These are phyloP conservation scores for Zapornia atra DNA, from an alignment of 2,113 vertebrate species.

Conservation along the genomic window DNA sequence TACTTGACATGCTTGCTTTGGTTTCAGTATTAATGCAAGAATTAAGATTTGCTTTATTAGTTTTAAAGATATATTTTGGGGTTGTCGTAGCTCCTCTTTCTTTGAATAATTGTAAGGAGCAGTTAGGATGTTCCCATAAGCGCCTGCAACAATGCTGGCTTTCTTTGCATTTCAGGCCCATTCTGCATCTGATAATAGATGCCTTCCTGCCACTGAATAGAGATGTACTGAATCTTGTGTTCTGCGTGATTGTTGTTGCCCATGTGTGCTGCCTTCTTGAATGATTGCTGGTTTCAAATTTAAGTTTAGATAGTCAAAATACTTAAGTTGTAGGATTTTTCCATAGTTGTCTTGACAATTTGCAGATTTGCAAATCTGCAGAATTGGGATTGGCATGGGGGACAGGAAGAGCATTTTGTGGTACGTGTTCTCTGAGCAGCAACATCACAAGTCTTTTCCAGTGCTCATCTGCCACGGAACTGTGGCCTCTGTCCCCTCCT, in stretches of 20 bases:
- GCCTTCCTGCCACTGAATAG: constrained; percentile 51
- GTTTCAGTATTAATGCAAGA: not conserved
- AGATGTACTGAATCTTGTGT: constrained; percentile 1
- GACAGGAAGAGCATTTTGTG: not conserved
- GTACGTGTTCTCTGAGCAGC: not conserved
- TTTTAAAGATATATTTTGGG: not conserved
- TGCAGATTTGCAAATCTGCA: not conserved
- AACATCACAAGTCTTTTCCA: not conserved
- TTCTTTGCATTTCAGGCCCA: constrained; percentile 26
- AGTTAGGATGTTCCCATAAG: constrained; percentile 11
- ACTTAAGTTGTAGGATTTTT: not conserved
- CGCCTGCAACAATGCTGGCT: not conserved
- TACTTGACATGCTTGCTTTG: not conserved
- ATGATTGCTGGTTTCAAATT: not conserved
- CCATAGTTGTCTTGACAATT: not conserved
- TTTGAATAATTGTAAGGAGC: not conserved
- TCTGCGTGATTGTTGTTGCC: not conserved
- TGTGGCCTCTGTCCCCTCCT: not conserved
- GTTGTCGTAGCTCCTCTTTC: not conserved
- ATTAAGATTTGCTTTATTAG: not conserved
- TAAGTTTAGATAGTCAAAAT: not conserved
- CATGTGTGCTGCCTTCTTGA: not conserved
- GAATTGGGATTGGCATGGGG: not conserved
- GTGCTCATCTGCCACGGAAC: not conserved
- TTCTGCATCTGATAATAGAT: constrained; percentile 52